Evolutionary conservation across 2,797 vertebrate genomes (phyloP), one percentile per base, ranked within the genome.

Genomic region (Coilia nasus): DNA sequence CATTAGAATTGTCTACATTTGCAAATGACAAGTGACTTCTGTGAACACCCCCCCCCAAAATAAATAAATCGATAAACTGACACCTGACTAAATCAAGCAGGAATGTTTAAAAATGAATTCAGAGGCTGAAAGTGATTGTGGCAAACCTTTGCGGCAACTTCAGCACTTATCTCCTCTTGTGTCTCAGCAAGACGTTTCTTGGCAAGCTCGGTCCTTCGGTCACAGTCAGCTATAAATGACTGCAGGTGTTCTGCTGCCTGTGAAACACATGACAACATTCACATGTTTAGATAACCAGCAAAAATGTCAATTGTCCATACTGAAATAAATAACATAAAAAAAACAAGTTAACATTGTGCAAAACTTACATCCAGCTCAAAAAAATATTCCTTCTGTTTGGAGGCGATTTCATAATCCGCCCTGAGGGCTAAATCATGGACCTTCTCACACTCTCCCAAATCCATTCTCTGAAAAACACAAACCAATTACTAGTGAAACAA

Each of bases 391-490:
- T 98, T 97, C 91, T 99, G 97, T 94, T 99, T 99, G 82, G 98
- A 97, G 86, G 98, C 98, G 78, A 99, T 99, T 96, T 99, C 98
- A 88, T 97, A 99, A 93, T 99, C 98, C 71, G 98, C 98, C 94
- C 98, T 96, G 87, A 99, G 94, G 23, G 98, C 98, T 92, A 99
- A 93, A 93, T 99, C 98, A 75, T 99, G 98, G 75, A 99, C 97
- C 93, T 99, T 99, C 88, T 97, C 92, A 90, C 98, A 99, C 91
- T 99, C 98, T 89, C 98, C 98, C 90, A 99, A 96, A 93, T 99
- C 98, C 98, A 99, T 99, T 91, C 98, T 96, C 98, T 99, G 92
- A 25, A 90, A 84, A 78, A 86, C 15, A 78, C 17, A 21, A 78
- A 41, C 14, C 71, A 78, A 78, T 44, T 31, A 78, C 12, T 9